phyloP scores from a whole-genome alignment of 2,113 vertebrate species.

The Megaleporinus macrocephalus region DNA sequence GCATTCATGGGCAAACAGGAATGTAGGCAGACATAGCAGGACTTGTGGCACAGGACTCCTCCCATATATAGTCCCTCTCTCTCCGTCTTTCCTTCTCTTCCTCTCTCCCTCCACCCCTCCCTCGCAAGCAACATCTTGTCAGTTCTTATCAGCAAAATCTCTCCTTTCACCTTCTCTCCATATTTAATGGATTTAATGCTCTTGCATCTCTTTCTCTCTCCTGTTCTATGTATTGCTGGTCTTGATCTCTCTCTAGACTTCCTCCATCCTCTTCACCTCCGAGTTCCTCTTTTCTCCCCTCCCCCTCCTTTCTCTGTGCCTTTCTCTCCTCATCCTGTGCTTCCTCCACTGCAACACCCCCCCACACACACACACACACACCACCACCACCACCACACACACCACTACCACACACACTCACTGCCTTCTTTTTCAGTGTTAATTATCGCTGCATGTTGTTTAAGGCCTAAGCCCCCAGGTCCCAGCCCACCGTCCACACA shows the following conservation, averaged over 20 bases:
- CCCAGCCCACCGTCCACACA: not conserved
- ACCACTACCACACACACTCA: constrained; percentile 32
- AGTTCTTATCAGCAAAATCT: not conserved
- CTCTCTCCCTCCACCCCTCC: constrained; percentile 11
- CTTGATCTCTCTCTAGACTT: constrained; percentile 31
- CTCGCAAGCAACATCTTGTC: constrained; percentile 37
- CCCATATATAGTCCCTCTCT: constrained; percentile 35
- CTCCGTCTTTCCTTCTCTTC: constrained; percentile 17
- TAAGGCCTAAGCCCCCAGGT: constrained; percentile 33
- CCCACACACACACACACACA: not conserved
- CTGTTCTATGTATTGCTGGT: constrained; percentile 29
- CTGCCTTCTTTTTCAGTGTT: constrained; percentile 29
- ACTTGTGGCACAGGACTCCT: constrained; percentile 58
- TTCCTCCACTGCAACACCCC: constrained; percentile 31
- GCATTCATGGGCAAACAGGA: constrained; percentile 38
- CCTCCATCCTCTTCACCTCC: constrained; percentile 60
- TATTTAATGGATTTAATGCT: constrained; percentile 18
- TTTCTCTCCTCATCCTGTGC: constrained; percentile 51
- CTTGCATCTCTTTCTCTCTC: not conserved
- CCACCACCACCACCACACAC: not conserved
- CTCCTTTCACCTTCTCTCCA: constrained; percentile 34
- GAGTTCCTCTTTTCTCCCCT: constrained; percentile 58
- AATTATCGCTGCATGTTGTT: constrained; percentile 39
- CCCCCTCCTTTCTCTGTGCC: constrained; percentile 58
- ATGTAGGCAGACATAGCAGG: constrained; percentile 52